These are phyloP conservation scores for Clavelina lepadiformis DNA, from an alignment of 23 tunicate species.

Conservation along the genomic window DNA sequence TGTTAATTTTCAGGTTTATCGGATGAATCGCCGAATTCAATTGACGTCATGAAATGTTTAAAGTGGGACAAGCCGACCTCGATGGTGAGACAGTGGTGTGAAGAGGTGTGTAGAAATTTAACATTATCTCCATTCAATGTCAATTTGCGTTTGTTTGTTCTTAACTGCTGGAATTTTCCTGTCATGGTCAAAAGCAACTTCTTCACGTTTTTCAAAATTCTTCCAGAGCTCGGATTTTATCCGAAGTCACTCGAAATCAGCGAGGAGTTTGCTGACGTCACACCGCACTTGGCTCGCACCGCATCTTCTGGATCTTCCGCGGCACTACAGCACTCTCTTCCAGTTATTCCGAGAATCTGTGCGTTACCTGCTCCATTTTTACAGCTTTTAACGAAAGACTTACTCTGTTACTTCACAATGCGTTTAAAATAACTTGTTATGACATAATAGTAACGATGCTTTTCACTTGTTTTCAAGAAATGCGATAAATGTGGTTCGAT, in stretches of 20 bases:
- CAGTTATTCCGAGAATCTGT: slow-evolving; percentile 46
- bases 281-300: slow-evolving; percentile 33
- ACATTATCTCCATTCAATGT: too few relatives aligned
- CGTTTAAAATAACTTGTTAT: too few relatives aligned
- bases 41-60: slow-evolving; percentile 24
- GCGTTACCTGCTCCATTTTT: too few relatives aligned
- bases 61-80: slow-evolving; percentile 26
- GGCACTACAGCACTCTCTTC: slow-evolving; percentile 66
- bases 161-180: too few relatives aligned
- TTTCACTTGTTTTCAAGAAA: slow-evolving; percentile 18
- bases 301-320: slow-evolving; percentile 47
- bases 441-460: too few relatives aligned
- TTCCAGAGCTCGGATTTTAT: background rate
- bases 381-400: too few relatives aligned
- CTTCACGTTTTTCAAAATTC: too few relatives aligned
- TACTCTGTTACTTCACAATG: too few relatives aligned
- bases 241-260: background rate
- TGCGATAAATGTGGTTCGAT: slow-evolving; percentile 26
- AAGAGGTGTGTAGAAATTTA: slow-evolving; percentile 42
- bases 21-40: too few relatives aligned
- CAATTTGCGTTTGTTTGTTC: too few relatives aligned
- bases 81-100: slow-evolving; percentile 46
- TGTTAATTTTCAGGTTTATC: too few relatives aligned
- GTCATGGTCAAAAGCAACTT: too few relatives aligned
- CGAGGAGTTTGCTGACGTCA: background rate